Evolutionary conservation across 2,888 invertebrate species (phyloP).

Genomic region (Drosophila dives): DNA sequence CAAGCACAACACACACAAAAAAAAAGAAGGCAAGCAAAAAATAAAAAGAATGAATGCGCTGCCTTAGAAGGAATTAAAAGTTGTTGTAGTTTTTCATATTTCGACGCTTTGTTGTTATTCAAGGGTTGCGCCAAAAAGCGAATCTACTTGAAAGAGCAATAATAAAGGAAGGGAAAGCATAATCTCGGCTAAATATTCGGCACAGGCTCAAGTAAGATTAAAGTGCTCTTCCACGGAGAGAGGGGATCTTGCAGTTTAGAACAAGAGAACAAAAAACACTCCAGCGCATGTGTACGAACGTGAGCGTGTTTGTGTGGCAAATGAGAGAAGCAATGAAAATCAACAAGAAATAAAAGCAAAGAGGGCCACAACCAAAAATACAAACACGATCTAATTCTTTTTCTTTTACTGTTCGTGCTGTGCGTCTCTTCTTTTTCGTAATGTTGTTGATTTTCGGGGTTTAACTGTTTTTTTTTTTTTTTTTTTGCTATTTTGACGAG

Average conservation of each 20-base stretch:
- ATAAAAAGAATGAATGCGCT: slow-evolving; percentile 22
- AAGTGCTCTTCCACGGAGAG: slow-evolving; percentile 5
- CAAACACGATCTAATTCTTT: slow-evolving; percentile 63
- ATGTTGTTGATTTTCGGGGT: slow-evolving; percentile 23
- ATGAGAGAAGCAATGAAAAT: slow-evolving; percentile 39
- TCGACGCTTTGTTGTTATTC: slow-evolving; percentile 16
- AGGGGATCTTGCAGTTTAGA: slow-evolving; percentile 31
- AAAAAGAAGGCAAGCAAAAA: slow-evolving; percentile 30
- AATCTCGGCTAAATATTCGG: slow-evolving; percentile 41
- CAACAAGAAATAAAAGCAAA: slow-evolving; percentile 54
- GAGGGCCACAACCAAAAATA: slow-evolving; percentile 41
- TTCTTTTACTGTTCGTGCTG: slow-evolving; percentile 29
- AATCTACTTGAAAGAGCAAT: slow-evolving; percentile 34
- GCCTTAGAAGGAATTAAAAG: slow-evolving; percentile 53
- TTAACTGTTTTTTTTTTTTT: slow-evolving; percentile 32
- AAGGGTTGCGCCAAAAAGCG: slow-evolving; percentile 31
- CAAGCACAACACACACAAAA: slow-evolving; percentile 32
- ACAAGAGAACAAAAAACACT: slow-evolving; percentile 3
- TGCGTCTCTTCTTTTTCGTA: slow-evolving; percentile 12
- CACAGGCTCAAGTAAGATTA: slow-evolving; percentile 37
- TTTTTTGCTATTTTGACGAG: slow-evolving; percentile 32
- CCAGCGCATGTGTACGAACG: slow-evolving; percentile 6
- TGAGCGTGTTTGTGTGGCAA: not conserved
- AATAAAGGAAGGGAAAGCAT: slow-evolving; percentile 32
- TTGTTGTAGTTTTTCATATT: slow-evolving; percentile 1